Evolutionary conservation across 1,140 invertebrate species (phyloP).

Genomic region (Drosophila santomea): DNA sequence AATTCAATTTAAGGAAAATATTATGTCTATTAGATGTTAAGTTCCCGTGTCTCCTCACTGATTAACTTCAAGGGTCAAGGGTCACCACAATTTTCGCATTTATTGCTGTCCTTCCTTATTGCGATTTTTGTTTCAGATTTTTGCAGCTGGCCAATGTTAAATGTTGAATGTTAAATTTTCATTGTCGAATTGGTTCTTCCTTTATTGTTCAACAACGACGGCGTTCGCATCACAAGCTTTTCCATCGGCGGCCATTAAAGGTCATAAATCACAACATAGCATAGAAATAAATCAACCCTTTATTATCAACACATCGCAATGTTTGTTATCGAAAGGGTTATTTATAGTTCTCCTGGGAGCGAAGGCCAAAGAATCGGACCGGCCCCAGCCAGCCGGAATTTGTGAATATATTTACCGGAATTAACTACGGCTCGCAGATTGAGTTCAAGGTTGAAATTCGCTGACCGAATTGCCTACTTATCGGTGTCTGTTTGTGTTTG

Average conservation of each 20-base stretch:
- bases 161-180: constrained; percentile 60
- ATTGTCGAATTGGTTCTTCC: constrained; percentile 35
- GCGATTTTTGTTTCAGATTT: constrained; percentile 1
- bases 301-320: constrained; percentile 83
- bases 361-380: constrained; percentile 17
- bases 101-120: constrained; percentile 2
- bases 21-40: constrained; percentile 1
- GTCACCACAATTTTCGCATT: constrained; percentile 14
- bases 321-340: constrained; percentile 83
- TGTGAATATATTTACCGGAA: constrained; percentile 67
- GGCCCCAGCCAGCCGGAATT: constrained; percentile 18
- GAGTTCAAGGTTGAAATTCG: constrained; percentile 65
- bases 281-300: constrained; percentile 83
- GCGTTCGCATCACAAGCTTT: constrained; percentile 31
- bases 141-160: constrained; percentile 39
- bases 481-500: background rate
- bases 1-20: background rate
- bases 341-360: constrained; percentile 76
- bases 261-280: constrained; percentile 81
- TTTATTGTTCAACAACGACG: constrained; percentile 14
- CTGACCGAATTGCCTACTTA: constrained; percentile 65
- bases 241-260: constrained; percentile 70
- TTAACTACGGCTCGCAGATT: constrained; percentile 51
- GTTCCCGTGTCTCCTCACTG: constrained; percentile 1
- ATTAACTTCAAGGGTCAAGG: constrained; percentile 14